Conservation (phyloP, 2,797 vertebrate species). For the Epinephelus malabaricus region DNA sequence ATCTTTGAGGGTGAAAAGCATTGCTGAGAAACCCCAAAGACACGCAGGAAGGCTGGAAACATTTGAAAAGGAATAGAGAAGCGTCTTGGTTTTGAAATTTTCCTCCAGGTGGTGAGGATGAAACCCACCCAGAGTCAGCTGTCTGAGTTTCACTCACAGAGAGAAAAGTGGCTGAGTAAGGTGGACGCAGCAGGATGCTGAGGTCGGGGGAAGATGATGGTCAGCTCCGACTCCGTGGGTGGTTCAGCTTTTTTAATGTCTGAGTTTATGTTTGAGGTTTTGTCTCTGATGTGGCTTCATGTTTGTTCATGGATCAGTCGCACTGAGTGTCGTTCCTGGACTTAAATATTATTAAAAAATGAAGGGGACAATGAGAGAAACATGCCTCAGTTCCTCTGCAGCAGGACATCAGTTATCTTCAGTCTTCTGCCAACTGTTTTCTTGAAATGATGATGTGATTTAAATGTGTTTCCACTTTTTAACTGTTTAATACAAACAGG, state of each 20-base stretch:
- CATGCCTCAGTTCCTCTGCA: no score
- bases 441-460: no score
- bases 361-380: no score
- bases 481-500: no score
- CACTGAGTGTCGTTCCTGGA: no score
- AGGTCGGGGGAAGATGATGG: conserved; percentile 10
- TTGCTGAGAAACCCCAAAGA: conserved; percentile 2
- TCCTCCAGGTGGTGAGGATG: not conserved
- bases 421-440: no score
- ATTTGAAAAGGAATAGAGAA: not conserved
- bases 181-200: not conserved
- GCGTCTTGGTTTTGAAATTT: not conserved
- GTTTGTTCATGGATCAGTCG: not conserved
- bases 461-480: no score
- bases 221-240: conserved; percentile 2
- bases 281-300: conserved; percentile 16
- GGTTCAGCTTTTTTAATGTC: conserved; percentile 7
- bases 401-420: no score
- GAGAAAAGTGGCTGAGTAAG: not conserved
- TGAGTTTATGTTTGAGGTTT: conserved; percentile 28
- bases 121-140: conserved; percentile 12
- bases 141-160: not conserved
- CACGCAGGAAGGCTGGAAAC: not conserved
- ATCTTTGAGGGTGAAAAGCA: not conserved
- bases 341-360: no score